Percentiles rank a stretch among this genome's conserved stretches.
Evolutionary conservation across 92 coral and sea anemone genomes (phyloP).

Genomic region (Desmophyllum pertusum): DNA sequence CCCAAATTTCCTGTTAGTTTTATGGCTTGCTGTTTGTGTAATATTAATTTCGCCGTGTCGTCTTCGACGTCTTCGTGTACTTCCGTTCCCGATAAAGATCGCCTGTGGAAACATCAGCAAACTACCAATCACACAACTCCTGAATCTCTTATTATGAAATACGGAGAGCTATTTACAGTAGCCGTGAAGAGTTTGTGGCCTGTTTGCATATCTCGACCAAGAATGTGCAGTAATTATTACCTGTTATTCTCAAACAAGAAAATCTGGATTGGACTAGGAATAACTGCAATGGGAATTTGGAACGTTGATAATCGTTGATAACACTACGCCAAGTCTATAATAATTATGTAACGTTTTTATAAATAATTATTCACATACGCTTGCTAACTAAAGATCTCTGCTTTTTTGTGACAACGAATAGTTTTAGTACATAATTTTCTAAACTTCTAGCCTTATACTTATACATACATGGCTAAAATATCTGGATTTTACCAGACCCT

Average conservation of each 20-base stretch:
- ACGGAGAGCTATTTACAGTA: neutral
- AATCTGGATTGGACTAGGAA: neutral
- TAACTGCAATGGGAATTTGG: neutral
- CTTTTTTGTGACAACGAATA: too few relatives aligned
- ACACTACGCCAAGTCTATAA: too few relatives aligned
- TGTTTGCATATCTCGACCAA: neutral
- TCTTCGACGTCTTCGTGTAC: constrained; percentile 16
- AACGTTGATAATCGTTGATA: neutral
- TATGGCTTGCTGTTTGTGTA: neutral
- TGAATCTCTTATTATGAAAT: neutral
- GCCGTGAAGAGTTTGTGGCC: neutral
- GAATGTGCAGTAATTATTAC: neutral
- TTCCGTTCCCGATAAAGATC: neutral
- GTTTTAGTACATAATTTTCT: too few relatives aligned
- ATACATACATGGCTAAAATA: too few relatives aligned
- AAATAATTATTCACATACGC: neutral
- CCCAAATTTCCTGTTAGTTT: constrained; percentile 4
- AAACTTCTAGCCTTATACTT: too few relatives aligned
- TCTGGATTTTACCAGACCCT: too few relatives aligned
- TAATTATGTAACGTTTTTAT: too few relatives aligned
- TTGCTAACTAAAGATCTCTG: too few relatives aligned
- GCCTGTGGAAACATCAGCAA: neutral
- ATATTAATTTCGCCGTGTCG: neutral
- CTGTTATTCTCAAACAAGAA: neutral
- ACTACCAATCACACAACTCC: neutral